These are phyloP conservation scores for Zaprionus bogoriensis DNA, from an alignment of 2,888 invertebrate genomes.

Conservation along the genomic window DNA sequence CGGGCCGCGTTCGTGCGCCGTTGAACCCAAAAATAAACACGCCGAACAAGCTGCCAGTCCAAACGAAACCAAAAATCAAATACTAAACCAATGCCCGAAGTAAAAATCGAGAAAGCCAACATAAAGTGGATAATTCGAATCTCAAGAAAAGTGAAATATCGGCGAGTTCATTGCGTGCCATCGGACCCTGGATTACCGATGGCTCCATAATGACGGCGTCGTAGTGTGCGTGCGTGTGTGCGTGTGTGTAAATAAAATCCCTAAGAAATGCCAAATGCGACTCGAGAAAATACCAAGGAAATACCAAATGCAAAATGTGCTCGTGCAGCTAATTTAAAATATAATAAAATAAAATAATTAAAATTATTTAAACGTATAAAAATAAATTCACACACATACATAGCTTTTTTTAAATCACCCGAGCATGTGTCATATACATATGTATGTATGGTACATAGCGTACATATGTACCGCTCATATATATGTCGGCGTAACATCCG, in stretches of 20 bases:
- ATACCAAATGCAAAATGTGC: not conserved
- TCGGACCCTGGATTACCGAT: slow-evolving; percentile 81
- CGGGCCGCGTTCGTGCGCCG: slow-evolving; percentile 64
- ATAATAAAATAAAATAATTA: too few relatives aligned
- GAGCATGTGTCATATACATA: slow-evolving; percentile 9
- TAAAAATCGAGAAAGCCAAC: not conserved
- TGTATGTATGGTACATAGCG: slow-evolving; percentile 4
- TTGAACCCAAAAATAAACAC: slow-evolving; percentile 79
- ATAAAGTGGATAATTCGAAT: slow-evolving; percentile 4
- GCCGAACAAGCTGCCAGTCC: slow-evolving; percentile 69
- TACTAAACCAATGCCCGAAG: not conserved
- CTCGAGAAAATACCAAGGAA: not conserved
- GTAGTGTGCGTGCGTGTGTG: not conserved
- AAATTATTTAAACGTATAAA: not conserved
- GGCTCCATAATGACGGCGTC: slow-evolving; percentile 38
- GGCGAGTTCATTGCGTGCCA: slow-evolving; percentile 50
- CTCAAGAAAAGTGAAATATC: slow-evolving; percentile 4
- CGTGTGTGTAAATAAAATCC: not conserved
- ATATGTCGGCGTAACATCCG: slow-evolving; percentile 41
- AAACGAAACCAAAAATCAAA: slow-evolving; percentile 11
- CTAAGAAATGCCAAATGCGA: not conserved
- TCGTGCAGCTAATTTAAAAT: not conserved
- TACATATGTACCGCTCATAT: slow-evolving; percentile 14
- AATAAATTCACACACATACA: not conserved
- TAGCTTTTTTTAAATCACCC: not conserved